These are phyloP conservation scores for Asteroscopus sphinx DNA, from an alignment of 2,888 invertebrate genomes.

Conservation along the genomic window DNA sequence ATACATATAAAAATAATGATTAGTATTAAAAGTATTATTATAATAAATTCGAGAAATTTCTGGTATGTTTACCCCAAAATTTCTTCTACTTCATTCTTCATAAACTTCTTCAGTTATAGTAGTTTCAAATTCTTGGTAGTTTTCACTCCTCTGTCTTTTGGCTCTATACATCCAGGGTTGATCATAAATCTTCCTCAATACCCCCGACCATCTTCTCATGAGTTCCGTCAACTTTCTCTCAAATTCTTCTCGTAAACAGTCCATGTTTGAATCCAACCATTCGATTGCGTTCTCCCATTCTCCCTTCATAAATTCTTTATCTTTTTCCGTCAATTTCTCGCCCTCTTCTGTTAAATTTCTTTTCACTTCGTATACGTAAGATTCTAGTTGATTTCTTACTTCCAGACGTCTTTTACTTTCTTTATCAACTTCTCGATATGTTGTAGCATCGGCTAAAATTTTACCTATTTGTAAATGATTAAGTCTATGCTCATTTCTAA, in stretches of 20 bases:
- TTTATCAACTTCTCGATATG: constrained; percentile 70
- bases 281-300: constrained; percentile 69
- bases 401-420: constrained; percentile 73
- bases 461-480: constrained; percentile 68
- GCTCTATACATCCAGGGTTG: constrained; percentile 56
- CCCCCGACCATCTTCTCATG: constrained; percentile 68
- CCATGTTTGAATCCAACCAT: constrained; percentile 74
- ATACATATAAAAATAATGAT: too few species aligned
- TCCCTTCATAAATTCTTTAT: constrained; percentile 63
- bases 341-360: constrained; percentile 66
- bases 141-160: constrained; percentile 68
- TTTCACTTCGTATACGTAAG: constrained; percentile 74
- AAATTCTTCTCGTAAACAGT: constrained; percentile 73
- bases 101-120: constrained; percentile 48
- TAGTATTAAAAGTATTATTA: too few species aligned
- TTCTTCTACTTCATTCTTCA: constrained; percentile 8
- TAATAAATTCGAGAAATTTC: too few species aligned
- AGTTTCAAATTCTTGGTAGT: constrained; percentile 35
- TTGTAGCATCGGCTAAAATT: constrained; percentile 75
- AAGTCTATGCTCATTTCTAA: constrained; percentile 71
- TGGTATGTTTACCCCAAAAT: neutral
- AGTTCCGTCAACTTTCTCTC: constrained; percentile 74
- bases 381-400: constrained; percentile 76
- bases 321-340: constrained; percentile 62
- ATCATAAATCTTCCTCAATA: constrained; percentile 67